Conservation (phyloP, 2,797 vertebrate genomes). For the Semaprochilodus insignis region DNA sequence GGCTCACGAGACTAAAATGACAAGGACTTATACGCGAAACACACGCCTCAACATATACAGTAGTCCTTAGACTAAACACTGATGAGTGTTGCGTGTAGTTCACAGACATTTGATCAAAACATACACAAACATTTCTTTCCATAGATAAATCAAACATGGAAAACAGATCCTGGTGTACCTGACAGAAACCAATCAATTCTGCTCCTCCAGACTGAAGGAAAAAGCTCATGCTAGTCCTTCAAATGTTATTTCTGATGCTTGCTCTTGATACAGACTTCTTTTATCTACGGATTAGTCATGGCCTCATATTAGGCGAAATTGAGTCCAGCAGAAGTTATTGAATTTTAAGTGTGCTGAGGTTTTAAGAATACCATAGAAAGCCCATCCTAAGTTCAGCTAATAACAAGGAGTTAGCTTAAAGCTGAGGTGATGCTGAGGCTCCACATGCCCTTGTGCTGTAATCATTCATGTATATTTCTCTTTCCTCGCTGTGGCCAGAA, state of each 20-base stretch:
- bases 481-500: slow-evolving; percentile 47
- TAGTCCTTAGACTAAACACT: slow-evolving; percentile 65
- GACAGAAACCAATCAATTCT: slow-evolving; percentile 48
- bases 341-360: slow-evolving; percentile 70
- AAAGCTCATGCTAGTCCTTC: slow-evolving; percentile 50
- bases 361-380: slow-evolving; percentile 69
- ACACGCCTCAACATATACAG: slow-evolving; percentile 58
- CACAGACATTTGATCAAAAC: slow-evolving; percentile 59
- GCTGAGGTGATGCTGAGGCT: slow-evolving; percentile 66
- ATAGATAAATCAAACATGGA: slow-evolving; percentile 55
- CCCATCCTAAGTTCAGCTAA: slow-evolving; percentile 67
- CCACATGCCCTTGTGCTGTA: slow-evolving; percentile 58
- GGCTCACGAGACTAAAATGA: slow-evolving; percentile 43
- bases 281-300: slow-evolving; percentile 67
- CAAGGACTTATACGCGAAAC: slow-evolving; percentile 48
- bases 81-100: slow-evolving; percentile 60
- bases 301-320: slow-evolving; percentile 70
- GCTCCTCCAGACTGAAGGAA: slow-evolving; percentile 21
- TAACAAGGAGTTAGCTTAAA: slow-evolving; percentile 74
- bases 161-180: slow-evolving; percentile 50
- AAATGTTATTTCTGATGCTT: slow-evolving; percentile 48
- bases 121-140: slow-evolving; percentile 55
- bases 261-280: slow-evolving; percentile 55
- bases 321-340: slow-evolving; percentile 66
- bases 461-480: slow-evolving; percentile 61